phyloP scores from a whole-genome alignment of 1,140 invertebrate genomes.

The Aphis craccivora region DNA sequence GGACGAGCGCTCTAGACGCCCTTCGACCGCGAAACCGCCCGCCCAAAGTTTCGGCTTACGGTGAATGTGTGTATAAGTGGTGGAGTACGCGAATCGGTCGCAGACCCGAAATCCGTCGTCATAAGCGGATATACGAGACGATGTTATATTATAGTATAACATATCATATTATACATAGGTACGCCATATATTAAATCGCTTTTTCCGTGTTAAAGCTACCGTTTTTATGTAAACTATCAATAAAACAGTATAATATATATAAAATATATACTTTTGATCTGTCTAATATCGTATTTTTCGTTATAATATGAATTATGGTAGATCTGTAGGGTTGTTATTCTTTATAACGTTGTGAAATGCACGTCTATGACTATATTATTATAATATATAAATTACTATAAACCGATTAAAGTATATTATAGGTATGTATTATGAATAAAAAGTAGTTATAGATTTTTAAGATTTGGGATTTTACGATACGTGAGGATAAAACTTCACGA shows the following conservation, averaged over 20 bases:
- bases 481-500: not conserved
- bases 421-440: no score
- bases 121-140: no score
- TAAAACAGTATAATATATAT: not conserved
- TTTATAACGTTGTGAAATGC: not conserved
- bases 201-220: no score
- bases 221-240: not conserved
- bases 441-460: not conserved
- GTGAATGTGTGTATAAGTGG: not conserved
- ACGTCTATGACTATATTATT: no score
- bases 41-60: not conserved
- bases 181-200: no score
- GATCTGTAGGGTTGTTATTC: not conserved
- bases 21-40: slow-evolving; percentile 39
- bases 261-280: no score
- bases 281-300: not conserved
- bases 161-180: no score
- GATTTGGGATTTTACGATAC: not conserved
- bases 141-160: no score
- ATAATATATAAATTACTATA: no score
- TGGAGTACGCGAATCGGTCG: not conserved
- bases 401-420: no score
- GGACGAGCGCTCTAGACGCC: slow-evolving; percentile 30
- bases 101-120: not conserved
- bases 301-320: no score